A percentile compares a stretch with the other conserved stretches of the same genome.
Conservation (phyloP, 2,113 vertebrate species). For the Pipa parva region DNA sequence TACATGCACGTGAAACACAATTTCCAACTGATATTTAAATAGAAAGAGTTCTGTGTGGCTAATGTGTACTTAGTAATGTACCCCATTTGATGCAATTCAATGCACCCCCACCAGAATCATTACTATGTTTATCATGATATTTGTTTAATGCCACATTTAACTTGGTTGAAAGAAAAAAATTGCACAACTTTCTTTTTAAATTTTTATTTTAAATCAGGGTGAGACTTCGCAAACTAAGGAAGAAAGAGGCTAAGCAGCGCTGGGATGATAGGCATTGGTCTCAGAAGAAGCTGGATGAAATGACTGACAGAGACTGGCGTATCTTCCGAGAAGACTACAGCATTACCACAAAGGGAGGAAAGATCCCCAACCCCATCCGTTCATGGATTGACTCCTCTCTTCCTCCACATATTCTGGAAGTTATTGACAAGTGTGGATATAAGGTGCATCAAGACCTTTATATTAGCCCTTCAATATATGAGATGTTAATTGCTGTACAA, state of each 20-base stretch:
- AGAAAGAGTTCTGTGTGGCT: too few relatives aligned
- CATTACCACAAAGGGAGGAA: conserved; percentile 97
- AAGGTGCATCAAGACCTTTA: conserved; percentile 75
- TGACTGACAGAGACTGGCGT: conserved; percentile 96
- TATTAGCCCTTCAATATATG: background rate
- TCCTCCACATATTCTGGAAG: conserved; percentile 91
- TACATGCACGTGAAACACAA: too few relatives aligned
- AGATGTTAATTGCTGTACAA: background rate
- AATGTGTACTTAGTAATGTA: too few relatives aligned
- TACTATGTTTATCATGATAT: too few relatives aligned
- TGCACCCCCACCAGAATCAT: too few relatives aligned
- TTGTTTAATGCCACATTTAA: too few relatives aligned
- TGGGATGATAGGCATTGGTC: conserved; percentile 98
- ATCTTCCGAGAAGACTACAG: conserved; percentile 97
- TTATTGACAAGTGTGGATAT: conserved; percentile 96
- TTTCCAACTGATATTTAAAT: too few relatives aligned
- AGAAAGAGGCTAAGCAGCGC: conserved; percentile 97
- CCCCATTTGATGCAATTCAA: too few relatives aligned
- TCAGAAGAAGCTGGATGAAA: conserved; percentile 97
- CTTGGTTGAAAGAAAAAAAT: too few relatives aligned
- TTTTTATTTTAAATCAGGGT: conserved; percentile 56
- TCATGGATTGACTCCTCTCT: conserved; percentile 95
- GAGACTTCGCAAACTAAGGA: conserved; percentile 86
- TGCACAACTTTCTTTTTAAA: too few relatives aligned
- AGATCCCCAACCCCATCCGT: conserved; percentile 96